These are phyloP conservation scores for Aromia moschata DNA, from an alignment of 2,888 invertebrate species.

Conservation along the genomic window DNA sequence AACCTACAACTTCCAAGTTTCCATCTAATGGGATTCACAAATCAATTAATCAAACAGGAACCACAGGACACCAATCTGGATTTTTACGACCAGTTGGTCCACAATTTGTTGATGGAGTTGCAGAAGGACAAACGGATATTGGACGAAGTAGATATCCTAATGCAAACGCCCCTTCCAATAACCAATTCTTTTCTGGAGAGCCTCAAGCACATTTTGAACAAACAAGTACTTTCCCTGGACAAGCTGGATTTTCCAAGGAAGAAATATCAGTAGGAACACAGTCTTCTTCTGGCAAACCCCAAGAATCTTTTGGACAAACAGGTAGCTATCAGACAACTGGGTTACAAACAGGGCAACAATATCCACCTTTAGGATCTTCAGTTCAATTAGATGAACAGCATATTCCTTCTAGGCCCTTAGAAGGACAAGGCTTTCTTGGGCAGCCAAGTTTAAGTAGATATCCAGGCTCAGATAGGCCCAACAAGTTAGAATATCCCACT, in stretches of 20 bases:
- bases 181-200: not conserved
- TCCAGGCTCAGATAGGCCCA: constrained; percentile 28
- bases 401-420: not conserved
- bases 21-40: too few species aligned
- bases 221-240: too few species aligned
- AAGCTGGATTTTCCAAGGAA: too few species aligned
- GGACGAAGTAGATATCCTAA: not conserved
- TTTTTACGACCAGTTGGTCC: too few species aligned
- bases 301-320: constrained; percentile 3
- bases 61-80: too few species aligned
- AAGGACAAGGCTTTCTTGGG: not conserved
- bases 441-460: constrained; percentile 12
- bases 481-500: not conserved
- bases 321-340: not conserved
- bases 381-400: not conserved
- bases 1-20: too few species aligned
- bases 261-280: not conserved
- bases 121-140: too few species aligned
- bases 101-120: too few species aligned
- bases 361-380: not conserved
- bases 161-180: not conserved
- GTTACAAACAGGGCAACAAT: not conserved
- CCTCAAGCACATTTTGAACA: not conserved
- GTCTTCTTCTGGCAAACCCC: constrained; percentile 10
- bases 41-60: too few species aligned